These are phyloP conservation scores for Lerista edwardsae DNA, from an alignment of 2,797 vertebrate species.

Conservation along the genomic window DNA sequence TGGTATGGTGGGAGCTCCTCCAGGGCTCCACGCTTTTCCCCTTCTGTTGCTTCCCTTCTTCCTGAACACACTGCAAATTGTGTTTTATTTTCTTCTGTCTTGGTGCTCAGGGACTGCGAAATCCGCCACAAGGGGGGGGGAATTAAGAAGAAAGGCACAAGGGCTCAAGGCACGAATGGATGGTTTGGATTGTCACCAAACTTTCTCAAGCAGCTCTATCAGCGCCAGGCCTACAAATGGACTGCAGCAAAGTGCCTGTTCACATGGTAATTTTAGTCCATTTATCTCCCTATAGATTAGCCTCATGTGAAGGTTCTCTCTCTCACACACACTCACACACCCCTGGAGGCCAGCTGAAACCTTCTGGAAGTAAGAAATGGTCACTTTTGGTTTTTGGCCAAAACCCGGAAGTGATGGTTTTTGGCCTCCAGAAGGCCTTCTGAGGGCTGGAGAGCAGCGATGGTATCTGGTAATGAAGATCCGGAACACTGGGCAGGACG, in stretches of 20 bases:
- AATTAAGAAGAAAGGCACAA: too few relatives aligned
- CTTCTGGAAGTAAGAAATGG: too few relatives aligned
- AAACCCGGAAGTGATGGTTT: too few relatives aligned
- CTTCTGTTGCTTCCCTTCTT: background rate
- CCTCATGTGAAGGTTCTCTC: background rate
- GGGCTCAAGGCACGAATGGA: background rate
- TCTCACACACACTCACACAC: too few relatives aligned
- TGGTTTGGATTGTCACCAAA: background rate
- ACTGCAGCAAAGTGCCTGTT: background rate
- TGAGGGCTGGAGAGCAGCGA: too few relatives aligned
- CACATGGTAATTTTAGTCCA: constrained; percentile 6
- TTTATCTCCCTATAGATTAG: background rate
- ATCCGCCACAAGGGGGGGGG: background rate
- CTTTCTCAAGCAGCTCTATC: background rate
- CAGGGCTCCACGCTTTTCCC: background rate
- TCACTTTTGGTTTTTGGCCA: too few relatives aligned
- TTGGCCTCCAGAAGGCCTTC: too few relatives aligned
- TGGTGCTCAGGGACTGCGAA: background rate
- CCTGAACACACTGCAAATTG: background rate
- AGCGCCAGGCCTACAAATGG: background rate
- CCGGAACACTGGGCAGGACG: too few relatives aligned
- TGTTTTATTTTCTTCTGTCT: background rate
- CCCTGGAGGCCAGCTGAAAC: too few relatives aligned
- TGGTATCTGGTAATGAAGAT: too few relatives aligned
- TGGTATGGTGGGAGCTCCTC: background rate